Evolutionary conservation across 2,113 vertebrate genomes (phyloP).

Genomic region (Oncorhynchus keta): DNA sequence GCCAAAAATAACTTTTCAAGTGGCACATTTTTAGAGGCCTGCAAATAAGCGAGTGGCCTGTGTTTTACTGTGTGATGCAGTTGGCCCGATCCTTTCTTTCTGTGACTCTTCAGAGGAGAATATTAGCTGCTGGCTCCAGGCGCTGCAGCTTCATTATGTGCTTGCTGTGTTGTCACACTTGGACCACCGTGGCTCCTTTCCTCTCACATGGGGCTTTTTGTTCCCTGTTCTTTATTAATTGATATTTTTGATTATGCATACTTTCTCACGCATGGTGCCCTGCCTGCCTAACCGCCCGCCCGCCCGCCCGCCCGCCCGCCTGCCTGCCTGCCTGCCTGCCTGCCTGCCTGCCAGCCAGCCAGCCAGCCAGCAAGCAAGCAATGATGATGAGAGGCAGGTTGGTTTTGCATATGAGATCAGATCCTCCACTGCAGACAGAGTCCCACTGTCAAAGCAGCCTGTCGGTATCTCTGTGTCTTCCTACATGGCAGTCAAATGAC

Average conservation of each 20-base stretch:
- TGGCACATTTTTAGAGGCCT: constrained; percentile 26
- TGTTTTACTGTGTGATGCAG: neutral
- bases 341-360: neutral
- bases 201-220: constrained; percentile 27
- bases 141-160: constrained; percentile 51
- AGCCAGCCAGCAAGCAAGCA: too few relatives aligned
- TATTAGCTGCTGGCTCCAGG: constrained; percentile 41
- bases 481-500: neutral
- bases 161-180: constrained; percentile 30
- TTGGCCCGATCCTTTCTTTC: neutral
- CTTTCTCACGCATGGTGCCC: neutral
- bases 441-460: too few relatives aligned
- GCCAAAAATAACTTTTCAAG: neutral
- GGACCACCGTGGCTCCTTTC: constrained; percentile 15
- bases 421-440: too few relatives aligned
- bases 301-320: neutral
- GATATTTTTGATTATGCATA: neutral
- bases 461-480: too few relatives aligned
- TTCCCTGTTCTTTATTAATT: constrained; percentile 2
- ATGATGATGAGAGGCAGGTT: neutral
- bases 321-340: neutral
- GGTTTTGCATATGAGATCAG: neutral
- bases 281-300: neutral
- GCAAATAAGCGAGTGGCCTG: constrained; percentile 25
- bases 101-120: constrained; percentile 30